These are phyloP conservation scores for Drosophila kikkawai DNA, from an alignment of 1,140 invertebrate genomes.

Conservation along the genomic window DNA sequence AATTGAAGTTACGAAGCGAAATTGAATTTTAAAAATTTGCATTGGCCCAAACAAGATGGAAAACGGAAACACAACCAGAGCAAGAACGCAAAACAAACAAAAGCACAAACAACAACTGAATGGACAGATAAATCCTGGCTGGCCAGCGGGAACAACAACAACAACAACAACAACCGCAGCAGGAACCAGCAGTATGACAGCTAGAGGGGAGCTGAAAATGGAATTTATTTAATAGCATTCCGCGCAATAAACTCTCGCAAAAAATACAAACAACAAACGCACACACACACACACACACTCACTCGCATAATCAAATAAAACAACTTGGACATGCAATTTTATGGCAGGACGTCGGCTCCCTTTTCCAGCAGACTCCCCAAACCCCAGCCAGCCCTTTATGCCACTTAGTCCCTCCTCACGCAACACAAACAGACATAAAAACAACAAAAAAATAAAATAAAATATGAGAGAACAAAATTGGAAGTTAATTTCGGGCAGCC, in stretches of 20 bases:
- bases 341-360: slow-evolving; percentile 72
- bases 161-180: slow-evolving; percentile 3
- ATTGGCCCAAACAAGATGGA: slow-evolving; percentile 53
- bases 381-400: slow-evolving; percentile 1
- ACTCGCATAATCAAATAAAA: slow-evolving; percentile 53
- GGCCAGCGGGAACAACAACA: slow-evolving; percentile 11
- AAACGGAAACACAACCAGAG: slow-evolving; percentile 13
- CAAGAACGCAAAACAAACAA: slow-evolving; percentile 18
- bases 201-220: slow-evolving; percentile 52
- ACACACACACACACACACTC: slow-evolving; percentile 26
- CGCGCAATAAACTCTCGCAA: slow-evolving; percentile 74
- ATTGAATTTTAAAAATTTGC: slow-evolving; percentile 81
- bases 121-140: slow-evolving; percentile 66
- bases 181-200: slow-evolving; percentile 7
- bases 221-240: slow-evolving; percentile 84
- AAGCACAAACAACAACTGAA: slow-evolving; percentile 37
- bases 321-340: slow-evolving; percentile 77
- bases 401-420: slow-evolving; percentile 7
- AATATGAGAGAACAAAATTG: slow-evolving; percentile 1
- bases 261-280: slow-evolving; percentile 45
- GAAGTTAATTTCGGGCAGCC: not conserved
- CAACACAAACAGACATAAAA: slow-evolving; percentile 26
- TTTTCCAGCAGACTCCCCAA: not conserved
- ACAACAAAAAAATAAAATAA: slow-evolving; percentile 23
- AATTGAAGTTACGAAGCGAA: slow-evolving; percentile 60